Evolutionary conservation across 2,797 vertebrate species (phyloP).

Genomic region (Diglossa cyanea): DNA sequence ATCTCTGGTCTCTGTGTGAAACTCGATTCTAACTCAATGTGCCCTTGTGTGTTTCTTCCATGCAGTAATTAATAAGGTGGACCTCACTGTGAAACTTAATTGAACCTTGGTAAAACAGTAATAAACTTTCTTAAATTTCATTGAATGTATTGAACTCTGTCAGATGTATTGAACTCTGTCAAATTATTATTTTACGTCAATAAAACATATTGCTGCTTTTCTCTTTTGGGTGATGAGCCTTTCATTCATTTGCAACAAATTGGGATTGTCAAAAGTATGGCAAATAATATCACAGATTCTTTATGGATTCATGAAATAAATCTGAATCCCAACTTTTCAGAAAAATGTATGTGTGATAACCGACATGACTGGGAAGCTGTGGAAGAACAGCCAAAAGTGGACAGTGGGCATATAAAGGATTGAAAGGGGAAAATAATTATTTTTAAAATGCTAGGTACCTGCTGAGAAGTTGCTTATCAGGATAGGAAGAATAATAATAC

Average conservation of each 20-base stretch:
- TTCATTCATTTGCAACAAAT: not conserved
- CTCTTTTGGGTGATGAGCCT: not conserved
- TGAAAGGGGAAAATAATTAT: not conserved
- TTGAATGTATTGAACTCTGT: not conserved
- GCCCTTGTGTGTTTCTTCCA: not conserved
- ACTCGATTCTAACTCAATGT: rapidly evolving
- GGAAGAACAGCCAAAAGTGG: not conserved
- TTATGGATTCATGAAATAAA: not conserved
- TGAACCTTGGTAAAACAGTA: not conserved
- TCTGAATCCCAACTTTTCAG: not conserved
- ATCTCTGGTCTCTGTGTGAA: not conserved
- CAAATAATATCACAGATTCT: not conserved
- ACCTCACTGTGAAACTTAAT: not conserved
- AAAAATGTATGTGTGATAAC: not conserved
- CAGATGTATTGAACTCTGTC: not conserved
- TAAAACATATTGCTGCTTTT: not conserved
- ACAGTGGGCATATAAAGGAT: not conserved
- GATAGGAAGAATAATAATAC: not conserved
- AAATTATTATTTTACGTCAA: not conserved
- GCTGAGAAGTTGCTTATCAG: not conserved
- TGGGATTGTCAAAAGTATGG: not conserved
- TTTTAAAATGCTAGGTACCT: not conserved
- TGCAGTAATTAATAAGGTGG: not conserved
- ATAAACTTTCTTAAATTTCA: not conserved
- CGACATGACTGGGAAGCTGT: not conserved